These are phyloP conservation scores for Ophioninae sp. DNA, from an alignment of 2,888 invertebrate species.

Conservation along the genomic window DNA sequence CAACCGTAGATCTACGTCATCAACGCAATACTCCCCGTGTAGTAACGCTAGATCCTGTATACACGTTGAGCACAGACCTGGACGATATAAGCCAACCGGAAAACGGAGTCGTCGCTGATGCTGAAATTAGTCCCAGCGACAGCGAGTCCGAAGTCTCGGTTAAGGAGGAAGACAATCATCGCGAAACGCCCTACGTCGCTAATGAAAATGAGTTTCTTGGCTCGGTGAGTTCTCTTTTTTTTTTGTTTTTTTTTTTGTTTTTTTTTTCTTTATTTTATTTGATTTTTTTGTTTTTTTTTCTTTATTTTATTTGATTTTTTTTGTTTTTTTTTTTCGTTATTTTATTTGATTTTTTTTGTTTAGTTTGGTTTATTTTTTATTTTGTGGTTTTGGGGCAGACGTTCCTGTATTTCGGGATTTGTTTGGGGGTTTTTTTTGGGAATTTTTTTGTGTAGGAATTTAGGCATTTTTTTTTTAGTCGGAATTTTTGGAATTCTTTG, in stretches of 20 bases:
- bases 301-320: too few relatives aligned
- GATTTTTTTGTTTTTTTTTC: too few relatives aligned
- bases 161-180: constrained; percentile 82
- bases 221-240: constrained; percentile 79
- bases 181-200: constrained; percentile 81
- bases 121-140: constrained; percentile 82
- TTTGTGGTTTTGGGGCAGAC: too few relatives aligned
- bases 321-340: too few relatives aligned
- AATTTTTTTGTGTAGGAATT: too few relatives aligned
- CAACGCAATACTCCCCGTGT: constrained; percentile 76
- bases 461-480: too few relatives aligned
- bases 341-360: too few relatives aligned
- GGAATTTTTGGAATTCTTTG: too few relatives aligned
- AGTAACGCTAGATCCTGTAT: constrained; percentile 80
- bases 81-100: constrained; percentile 88
- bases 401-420: too few relatives aligned
- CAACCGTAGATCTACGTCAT: constrained; percentile 75
- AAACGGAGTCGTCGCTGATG: constrained; percentile 83
- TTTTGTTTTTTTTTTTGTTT: background rate
- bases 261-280: too few relatives aligned
- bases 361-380: too few relatives aligned
- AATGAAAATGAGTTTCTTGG: constrained; percentile 83
- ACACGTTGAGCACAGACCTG: constrained; percentile 83
- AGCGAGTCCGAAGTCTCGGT: constrained; percentile 85
- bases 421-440: too few relatives aligned